Percentiles rank a stretch among this genome's conserved stretches.
These are phyloP conservation scores for Pectinophora gossypiella DNA, from an alignment of 1,140 invertebrate species.

Conservation along the genomic window DNA sequence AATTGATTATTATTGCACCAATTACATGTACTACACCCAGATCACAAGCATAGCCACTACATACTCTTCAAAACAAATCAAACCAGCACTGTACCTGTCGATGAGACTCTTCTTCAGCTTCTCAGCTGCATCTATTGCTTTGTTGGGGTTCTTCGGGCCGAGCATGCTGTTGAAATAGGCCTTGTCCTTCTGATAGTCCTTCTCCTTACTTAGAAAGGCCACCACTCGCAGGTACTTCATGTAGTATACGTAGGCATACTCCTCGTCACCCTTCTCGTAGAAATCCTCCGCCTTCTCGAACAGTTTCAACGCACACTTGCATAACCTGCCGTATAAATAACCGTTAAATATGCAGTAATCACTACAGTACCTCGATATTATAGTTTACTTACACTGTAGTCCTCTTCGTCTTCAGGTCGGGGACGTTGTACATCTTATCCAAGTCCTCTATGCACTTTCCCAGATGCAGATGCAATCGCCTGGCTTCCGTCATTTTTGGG, in stretches of 20 bases:
- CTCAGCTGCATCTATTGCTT: conserved; percentile 75
- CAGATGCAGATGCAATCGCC: conserved; percentile 72
- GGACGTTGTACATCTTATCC: conserved; percentile 71
- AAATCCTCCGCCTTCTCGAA: conserved; percentile 75
- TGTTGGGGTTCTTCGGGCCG: conserved; percentile 73
- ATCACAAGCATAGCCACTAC: too few species aligned
- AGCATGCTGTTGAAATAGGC: conserved; percentile 76
- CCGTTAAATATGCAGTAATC: background rate
- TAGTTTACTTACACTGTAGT: conserved; percentile 65
- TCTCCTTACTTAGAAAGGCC: conserved; percentile 72
- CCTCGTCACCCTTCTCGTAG: conserved; percentile 78
- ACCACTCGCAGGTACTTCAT: conserved; percentile 82
- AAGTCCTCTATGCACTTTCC: conserved; percentile 74
- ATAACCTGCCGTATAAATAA: conserved; percentile 54
- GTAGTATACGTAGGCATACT: conserved; percentile 81
- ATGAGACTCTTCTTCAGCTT: conserved; percentile 75
- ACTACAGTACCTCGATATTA: background rate
- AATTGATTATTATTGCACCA: too few species aligned
- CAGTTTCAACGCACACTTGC: conserved; percentile 77
- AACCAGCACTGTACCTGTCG: conserved; percentile 77
- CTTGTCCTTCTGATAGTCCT: conserved; percentile 76
- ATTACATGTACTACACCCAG: too few species aligned
- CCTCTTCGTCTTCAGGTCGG: conserved; percentile 69
- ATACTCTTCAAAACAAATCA: too few species aligned
- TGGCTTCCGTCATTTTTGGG: conserved; percentile 66